Conservation (phyloP, 2,888 invertebrate species). For the Cephus runcator region DNA sequence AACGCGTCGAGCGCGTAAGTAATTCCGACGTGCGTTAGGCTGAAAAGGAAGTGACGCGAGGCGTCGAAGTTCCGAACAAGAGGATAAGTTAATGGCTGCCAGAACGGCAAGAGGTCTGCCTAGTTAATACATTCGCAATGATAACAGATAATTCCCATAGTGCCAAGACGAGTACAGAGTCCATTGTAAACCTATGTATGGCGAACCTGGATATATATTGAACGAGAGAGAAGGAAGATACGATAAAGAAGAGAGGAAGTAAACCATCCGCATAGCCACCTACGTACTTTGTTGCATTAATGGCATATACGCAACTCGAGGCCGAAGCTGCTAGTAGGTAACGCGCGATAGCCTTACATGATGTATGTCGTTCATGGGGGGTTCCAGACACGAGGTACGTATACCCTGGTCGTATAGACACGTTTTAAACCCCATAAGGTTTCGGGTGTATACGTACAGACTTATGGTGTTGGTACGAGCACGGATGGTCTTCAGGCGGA, state of each 20-base stretch:
- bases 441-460: background rate
- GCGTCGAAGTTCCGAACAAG: conserved; percentile 13
- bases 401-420: background rate
- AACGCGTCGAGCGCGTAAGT: background rate
- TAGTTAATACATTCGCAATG: background rate
- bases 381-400: conserved; percentile 21
- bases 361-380: conserved; percentile 32
- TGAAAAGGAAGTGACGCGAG: conserved; percentile 1
- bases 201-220: background rate
- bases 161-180: background rate
- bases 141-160: background rate
- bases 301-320: background rate
- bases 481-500: conserved; percentile 36
- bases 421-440: background rate
- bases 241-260: background rate
- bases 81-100: background rate
- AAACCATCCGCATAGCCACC: background rate
- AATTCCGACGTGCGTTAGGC: background rate
- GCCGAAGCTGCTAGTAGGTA: background rate
- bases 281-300: background rate
- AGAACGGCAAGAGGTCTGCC: background rate
- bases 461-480: background rate
- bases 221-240: background rate
- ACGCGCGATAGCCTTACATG: conserved; percentile 28
- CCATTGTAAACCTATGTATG: background rate